Conservation (phyloP, 1,140 invertebrate genomes). For the Rhagoletis zephyria region DNA sequence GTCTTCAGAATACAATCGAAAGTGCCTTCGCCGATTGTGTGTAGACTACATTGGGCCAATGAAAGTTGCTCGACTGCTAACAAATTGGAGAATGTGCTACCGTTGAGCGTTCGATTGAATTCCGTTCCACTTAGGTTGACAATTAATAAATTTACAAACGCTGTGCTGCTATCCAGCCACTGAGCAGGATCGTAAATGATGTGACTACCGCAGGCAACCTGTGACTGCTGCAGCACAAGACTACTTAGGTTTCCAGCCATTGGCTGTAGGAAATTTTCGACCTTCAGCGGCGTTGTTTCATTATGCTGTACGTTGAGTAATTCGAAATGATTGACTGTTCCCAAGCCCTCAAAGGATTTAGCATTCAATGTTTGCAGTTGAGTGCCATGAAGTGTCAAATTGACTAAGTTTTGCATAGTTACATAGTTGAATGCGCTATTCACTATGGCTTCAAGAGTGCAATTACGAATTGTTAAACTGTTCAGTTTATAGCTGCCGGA, state of each 20-base stretch:
- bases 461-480: constrained; percentile 22
- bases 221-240: not conserved
- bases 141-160: not conserved
- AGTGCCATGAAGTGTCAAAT: not conserved
- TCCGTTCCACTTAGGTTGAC: constrained; percentile 51
- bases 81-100: constrained; percentile 28
- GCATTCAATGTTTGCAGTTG: constrained; percentile 6
- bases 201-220: not conserved
- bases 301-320: not conserved
- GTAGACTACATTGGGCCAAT: constrained; percentile 31
- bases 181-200: constrained; percentile 24
- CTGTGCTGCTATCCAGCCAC: not conserved
- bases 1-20: constrained; percentile 38
- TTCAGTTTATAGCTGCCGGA: constrained; percentile 13
- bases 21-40: not conserved
- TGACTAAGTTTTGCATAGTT: not conserved
- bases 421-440: constrained; percentile 28
- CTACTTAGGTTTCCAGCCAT: constrained; percentile 26
- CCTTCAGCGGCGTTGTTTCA: not conserved
- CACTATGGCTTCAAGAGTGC: not conserved
- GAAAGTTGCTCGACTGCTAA: not conserved
- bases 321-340: constrained; percentile 12
- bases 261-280: constrained; percentile 27
- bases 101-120: constrained; percentile 30
- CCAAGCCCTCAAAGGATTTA: constrained; percentile 34